Evolutionary conservation across 2,888 invertebrate species (phyloP).

Genomic region (Drosophila peninsularis): DNA sequence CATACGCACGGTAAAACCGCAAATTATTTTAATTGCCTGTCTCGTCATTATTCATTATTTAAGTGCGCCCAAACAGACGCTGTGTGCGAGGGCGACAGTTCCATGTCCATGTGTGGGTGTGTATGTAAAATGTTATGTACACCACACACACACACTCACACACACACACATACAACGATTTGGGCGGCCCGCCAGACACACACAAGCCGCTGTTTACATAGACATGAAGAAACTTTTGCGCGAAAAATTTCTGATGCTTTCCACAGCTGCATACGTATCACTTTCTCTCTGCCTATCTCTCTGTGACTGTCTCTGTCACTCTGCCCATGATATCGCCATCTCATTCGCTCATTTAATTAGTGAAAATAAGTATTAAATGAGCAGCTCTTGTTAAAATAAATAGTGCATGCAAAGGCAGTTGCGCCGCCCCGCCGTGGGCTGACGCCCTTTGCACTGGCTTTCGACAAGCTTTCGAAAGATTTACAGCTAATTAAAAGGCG

Average conservation of each 20-base stretch:
- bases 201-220: slow-evolving; percentile 80
- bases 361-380: slow-evolving; percentile 80
- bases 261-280: slow-evolving; percentile 40
- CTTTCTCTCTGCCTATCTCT: background rate
- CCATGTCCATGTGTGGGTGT: background rate
- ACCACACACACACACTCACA: slow-evolving; percentile 17
- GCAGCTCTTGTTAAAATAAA: slow-evolving; percentile 80
- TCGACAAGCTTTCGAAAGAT: slow-evolving; percentile 49
- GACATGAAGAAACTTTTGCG: slow-evolving; percentile 75
- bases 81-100: slow-evolving; percentile 21
- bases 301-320: background rate
- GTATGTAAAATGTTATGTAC: slow-evolving; percentile 31
- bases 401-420: slow-evolving; percentile 75
- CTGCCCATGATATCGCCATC: slow-evolving; percentile 2
- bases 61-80: slow-evolving; percentile 75
- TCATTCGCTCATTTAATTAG: slow-evolving; percentile 72
- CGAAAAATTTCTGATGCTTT: slow-evolving; percentile 64
- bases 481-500: slow-evolving; percentile 75
- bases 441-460: slow-evolving; percentile 27
- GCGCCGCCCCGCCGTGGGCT: background rate
- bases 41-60: slow-evolving; percentile 84
- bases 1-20: slow-evolving; percentile 83
- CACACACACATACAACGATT: slow-evolving; percentile 9
- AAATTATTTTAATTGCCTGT: slow-evolving; percentile 84
- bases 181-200: slow-evolving; percentile 54